Percentiles rank a stretch among this genome's conserved stretches.
phyloP scores from a whole-genome alignment of 1,140 invertebrate genomes.

The Helicoverpa zea region DNA sequence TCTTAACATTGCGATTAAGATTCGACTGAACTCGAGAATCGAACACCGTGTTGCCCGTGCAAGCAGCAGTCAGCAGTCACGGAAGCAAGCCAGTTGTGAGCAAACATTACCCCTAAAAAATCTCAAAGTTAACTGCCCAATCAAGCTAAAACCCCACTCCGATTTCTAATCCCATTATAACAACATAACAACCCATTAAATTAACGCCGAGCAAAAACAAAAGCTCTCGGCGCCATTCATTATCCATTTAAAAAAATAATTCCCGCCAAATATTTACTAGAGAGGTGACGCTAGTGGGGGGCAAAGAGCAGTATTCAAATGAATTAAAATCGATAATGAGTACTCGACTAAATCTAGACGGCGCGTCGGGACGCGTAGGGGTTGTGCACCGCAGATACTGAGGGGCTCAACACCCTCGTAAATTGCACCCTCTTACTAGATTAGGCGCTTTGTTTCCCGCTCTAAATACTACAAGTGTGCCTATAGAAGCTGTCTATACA shows the following conservation, averaged over 20 bases:
- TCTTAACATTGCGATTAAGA: no score
- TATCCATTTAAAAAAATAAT: conserved; percentile 14
- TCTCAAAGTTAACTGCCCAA: background rate
- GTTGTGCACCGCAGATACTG: conserved; percentile 36
- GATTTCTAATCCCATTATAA: background rate
- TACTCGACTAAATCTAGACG: conserved; percentile 56
- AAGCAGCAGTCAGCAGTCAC: no score
- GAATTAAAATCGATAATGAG: conserved; percentile 60
- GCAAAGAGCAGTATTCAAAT: conserved; percentile 43
- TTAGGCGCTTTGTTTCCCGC: conserved; percentile 60
- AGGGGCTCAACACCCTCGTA: conserved; percentile 51
- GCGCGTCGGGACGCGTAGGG: conserved; percentile 47
- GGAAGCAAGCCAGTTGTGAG: no score
- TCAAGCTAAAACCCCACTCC: conserved; percentile 18
- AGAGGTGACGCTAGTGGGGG: conserved; percentile 8
- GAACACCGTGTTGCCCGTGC: no score
- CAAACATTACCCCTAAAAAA: background rate
- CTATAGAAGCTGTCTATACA: conserved; percentile 32
- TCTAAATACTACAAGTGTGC: conserved; percentile 51
- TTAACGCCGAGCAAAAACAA: conserved; percentile 26
- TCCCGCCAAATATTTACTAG: conserved; percentile 44
- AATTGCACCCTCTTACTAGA: conserved; percentile 56
- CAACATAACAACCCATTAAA: conserved; percentile 25
- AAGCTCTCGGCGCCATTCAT: conserved; percentile 36
- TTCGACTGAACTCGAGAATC: no score